Evolutionary conservation across 2,797 vertebrate species (phyloP), one percentile per base, ranked within the genome.

Genomic region (Molossus alvarezi): DNA sequence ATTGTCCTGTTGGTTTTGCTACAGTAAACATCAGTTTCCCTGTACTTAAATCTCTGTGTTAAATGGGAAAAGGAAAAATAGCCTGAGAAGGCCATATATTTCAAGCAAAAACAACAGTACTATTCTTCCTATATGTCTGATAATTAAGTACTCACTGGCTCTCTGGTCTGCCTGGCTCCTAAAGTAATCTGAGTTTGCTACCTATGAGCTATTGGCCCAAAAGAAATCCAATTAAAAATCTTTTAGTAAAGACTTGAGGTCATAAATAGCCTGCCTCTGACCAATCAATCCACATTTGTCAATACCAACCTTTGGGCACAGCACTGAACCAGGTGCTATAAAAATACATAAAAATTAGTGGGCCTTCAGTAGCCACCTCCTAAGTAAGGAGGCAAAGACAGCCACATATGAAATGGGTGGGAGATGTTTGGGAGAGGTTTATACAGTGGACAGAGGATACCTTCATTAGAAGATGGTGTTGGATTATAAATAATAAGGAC

Each of bases 41-140:
- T 89, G 21, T 45, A 73, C 11, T 37, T 90, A n/a, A 27, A 75
- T 71, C 6, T 93, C 20, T 51, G 15, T 41, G 37, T 65, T 91
- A 84, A 58, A 20, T 57, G 51, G 57, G 57, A 77, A 88, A 64
- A 91, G 77, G 17, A 77, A 77, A 93, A 93, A 55, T n/a, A 93
- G 25, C 45, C 17, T 57, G 62, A 75, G 37, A 83, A 12, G 37
- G 57, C 29, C 15, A 65, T 53, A 53, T 11, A 29, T 72, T 88
- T 94, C 53, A 88, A 77, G 55, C 41, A 57, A 91, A 92, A 92
- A 88, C 23, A 29, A 33, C 11, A 41, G 10, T 33, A 29, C 33
- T n/a, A 7, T 58, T 58, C 64, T 81, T 29, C 48, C 13, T 45
- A 45, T 10, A 51, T 62, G 6, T 77, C 60, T 76, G 33, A 37